Percentiles rank a stretch among this genome's conserved stretches.
Conservation (phyloP, 1,140 invertebrate species). For the Drosophila asahinai region DNA sequence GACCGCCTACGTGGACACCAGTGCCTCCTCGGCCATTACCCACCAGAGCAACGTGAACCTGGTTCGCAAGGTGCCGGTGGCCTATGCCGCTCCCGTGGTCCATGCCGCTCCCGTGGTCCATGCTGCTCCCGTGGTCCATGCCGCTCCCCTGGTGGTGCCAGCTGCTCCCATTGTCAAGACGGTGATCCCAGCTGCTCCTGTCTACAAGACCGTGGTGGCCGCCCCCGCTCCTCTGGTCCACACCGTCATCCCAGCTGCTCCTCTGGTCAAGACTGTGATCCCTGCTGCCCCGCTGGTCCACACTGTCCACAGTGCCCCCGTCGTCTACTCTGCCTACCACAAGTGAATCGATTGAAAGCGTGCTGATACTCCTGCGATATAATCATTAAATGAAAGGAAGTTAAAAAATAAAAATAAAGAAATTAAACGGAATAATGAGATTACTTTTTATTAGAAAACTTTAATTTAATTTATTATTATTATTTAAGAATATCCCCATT, state of each 20-base stretch:
- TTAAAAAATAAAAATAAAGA: constrained; percentile 2
- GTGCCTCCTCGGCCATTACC: constrained; percentile 85
- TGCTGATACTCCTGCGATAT: constrained; percentile 10
- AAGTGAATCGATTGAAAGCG: constrained; percentile 56
- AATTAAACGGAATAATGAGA: not conserved
- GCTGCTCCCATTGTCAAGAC: constrained; percentile 33
- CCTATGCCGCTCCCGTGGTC: constrained; percentile 67
- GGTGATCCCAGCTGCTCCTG: constrained; percentile 59
- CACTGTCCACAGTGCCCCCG: constrained; percentile 56
- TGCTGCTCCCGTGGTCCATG: constrained; percentile 62
- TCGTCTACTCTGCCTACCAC: constrained; percentile 64
- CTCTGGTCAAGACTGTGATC: constrained; percentile 57
- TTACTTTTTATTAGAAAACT: not conserved
- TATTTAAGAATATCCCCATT: no score
- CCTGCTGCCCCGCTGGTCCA: constrained; percentile 58
- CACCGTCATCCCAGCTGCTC: constrained; percentile 41
- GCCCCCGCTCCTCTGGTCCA: constrained; percentile 73
- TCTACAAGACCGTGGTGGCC: constrained; percentile 32
- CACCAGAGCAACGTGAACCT: constrained; percentile 85
- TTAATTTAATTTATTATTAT: no score
- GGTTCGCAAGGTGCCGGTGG: constrained; percentile 68
- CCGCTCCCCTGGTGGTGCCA: constrained; percentile 53
- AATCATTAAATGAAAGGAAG: not conserved
- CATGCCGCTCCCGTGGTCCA: constrained; percentile 28
- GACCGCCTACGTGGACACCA: constrained; percentile 71